These are phyloP conservation scores for Lophotis ruficrista DNA, from an alignment of 2,113 vertebrate species.

Conservation along the genomic window DNA sequence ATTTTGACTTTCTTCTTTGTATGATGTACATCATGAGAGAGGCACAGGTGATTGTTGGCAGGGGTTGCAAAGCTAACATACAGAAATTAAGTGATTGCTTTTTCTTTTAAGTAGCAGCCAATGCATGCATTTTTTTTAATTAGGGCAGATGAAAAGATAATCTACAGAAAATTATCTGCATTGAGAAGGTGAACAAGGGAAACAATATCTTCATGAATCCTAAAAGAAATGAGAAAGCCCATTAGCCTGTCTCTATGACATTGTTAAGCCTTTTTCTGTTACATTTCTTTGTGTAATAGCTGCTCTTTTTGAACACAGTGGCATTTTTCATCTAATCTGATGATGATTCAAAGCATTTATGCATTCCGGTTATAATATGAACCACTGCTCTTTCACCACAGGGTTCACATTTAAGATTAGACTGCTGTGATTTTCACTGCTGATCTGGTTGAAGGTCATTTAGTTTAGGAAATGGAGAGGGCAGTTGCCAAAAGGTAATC, in stretches of 20 bases:
- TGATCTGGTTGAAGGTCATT: constrained; percentile 59
- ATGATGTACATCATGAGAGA: background rate
- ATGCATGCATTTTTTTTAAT: background rate
- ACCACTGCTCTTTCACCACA: constrained; percentile 10
- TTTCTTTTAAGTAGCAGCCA: background rate
- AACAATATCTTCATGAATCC: background rate
- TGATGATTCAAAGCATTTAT: constrained; percentile 51
- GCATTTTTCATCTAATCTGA: constrained; percentile 50
- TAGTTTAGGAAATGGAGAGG: constrained; percentile 46
- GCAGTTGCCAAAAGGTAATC: constrained; percentile 59
- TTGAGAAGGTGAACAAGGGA: background rate
- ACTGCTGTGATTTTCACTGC: constrained; percentile 49
- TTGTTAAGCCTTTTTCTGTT: constrained; percentile 5
- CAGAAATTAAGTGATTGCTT: background rate
- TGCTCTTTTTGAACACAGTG: constrained; percentile 37
- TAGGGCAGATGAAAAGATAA: constrained; percentile 6
- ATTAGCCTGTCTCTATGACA: constrained; percentile 24
- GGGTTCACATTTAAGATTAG: constrained; percentile 42
- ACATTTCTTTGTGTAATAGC: constrained; percentile 4
- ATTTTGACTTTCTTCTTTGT: background rate
- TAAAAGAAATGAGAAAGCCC: background rate
- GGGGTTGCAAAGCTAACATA: background rate
- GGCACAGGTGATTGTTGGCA: background rate
- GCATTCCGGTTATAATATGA: constrained; percentile 27
- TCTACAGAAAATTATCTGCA: background rate